Percentiles rank a stretch among this genome's conserved stretches.
These are phyloP conservation scores for Mnemiopsis leidyi DNA, from an alignment of 37 sponge, comb jelly and placozoan genomes.

Conservation along the genomic window DNA sequence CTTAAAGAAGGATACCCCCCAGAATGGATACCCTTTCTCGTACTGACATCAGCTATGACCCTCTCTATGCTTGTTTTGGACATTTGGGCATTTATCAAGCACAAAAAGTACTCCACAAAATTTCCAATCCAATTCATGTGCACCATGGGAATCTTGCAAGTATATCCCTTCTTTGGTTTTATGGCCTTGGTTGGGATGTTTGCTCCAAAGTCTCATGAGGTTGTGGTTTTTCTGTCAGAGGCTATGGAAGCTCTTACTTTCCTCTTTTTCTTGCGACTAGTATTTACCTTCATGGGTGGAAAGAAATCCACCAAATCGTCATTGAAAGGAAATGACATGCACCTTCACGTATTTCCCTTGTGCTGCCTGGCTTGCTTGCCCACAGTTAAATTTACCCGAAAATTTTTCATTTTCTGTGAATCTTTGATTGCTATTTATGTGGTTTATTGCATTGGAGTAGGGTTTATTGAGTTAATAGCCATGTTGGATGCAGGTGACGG, in stretches of 20 bases:
- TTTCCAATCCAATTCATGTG: slow-evolving; percentile 34
- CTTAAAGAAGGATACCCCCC: not conserved
- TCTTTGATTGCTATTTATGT: slow-evolving; percentile 1
- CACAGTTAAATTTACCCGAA: not conserved
- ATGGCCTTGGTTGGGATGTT: not conserved
- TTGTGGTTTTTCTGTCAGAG: not conserved
- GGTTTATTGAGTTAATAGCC: slow-evolving; percentile 1
- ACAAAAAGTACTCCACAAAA: slow-evolving; percentile 53
- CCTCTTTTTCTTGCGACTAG: slow-evolving; percentile 17
- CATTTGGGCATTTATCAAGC: not conserved
- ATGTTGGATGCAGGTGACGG: not conserved
- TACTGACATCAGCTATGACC: not conserved
- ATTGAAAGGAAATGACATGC: not conserved
- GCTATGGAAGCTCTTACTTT: slow-evolving; percentile 3
- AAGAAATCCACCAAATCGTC: not conserved
- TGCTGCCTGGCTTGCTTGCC: slow-evolving; percentile 33
- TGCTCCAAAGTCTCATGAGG: not conserved
- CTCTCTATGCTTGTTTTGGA: slow-evolving; percentile 28
- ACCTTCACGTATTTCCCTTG: not conserved
- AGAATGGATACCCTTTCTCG: slow-evolving; percentile 39
- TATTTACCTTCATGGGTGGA: slow-evolving; percentile 45
- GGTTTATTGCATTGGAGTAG: not conserved
- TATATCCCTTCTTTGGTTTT: slow-evolving; percentile 1
- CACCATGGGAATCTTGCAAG: slow-evolving; percentile 21
- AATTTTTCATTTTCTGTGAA: slow-evolving; percentile 57